Conservation (phyloP, 2,113 vertebrate species). For the Rhinogobius similis region DNA sequence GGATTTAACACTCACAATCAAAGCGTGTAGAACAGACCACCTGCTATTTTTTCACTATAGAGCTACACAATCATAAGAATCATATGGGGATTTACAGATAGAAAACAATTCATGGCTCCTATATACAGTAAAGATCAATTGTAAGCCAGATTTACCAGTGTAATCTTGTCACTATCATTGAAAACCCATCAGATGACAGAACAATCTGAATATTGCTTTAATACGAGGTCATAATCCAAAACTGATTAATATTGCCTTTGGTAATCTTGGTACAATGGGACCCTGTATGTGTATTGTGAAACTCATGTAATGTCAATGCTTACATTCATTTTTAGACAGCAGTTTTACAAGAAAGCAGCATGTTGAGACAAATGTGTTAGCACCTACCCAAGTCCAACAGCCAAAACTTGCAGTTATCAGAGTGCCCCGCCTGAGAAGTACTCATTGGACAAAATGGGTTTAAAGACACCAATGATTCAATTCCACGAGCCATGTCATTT, state of each 20-base stretch:
- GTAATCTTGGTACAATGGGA: not conserved
- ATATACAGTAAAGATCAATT: not conserved
- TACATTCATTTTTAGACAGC: not conserved
- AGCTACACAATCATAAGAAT: not conserved
- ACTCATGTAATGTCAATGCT: not conserved
- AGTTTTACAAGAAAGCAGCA: slow-evolving; percentile 6
- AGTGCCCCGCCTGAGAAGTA: slow-evolving; percentile 76
- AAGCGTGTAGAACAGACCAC: slow-evolving; percentile 34
- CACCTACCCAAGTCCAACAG: slow-evolving; percentile 95
- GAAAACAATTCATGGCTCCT: not conserved
- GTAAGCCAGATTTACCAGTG: slow-evolving; percentile 6
- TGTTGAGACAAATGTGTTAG: not conserved
- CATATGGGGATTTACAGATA: not conserved
- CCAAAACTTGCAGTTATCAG: slow-evolving; percentile 92
- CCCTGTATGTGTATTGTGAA: not conserved
- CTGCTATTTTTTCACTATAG: not conserved
- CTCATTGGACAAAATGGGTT: slow-evolving; percentile 80
- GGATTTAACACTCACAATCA: slow-evolving; percentile 27
- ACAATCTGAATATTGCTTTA: slow-evolving; percentile 44
- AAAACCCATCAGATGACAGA: slow-evolving; percentile 44
- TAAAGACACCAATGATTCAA: slow-evolving; percentile 79
- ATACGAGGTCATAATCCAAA: slow-evolving; percentile 42
- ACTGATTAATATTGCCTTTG: slow-evolving; percentile 22
- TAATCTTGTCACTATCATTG: slow-evolving; percentile 40
- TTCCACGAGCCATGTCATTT: slow-evolving; percentile 83